phyloP scores from a whole-genome alignment of 2,797 vertebrate genomes.

The Brachymystax lenok region DNA sequence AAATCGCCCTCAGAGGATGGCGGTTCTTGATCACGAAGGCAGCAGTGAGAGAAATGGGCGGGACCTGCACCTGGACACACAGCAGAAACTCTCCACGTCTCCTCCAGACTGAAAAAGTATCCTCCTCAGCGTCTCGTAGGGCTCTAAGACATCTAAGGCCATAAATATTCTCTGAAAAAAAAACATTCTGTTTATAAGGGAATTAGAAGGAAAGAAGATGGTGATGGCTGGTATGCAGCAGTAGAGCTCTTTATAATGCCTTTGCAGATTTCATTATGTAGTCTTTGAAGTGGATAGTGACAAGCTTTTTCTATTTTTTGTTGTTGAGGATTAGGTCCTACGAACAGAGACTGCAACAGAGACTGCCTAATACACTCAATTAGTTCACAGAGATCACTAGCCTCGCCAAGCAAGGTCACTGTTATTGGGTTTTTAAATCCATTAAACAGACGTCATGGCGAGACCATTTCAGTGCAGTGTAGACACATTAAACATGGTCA shows the following conservation, averaged over 20 bases:
- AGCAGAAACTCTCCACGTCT: no score
- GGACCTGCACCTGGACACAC: no score
- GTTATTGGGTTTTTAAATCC: conserved; percentile 16
- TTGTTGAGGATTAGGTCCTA: conserved; percentile 61
- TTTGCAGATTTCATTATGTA: conserved; percentile 73
- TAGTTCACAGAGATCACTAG: conserved; percentile 55
- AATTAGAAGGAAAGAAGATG: conserved; percentile 65
- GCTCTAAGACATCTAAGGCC: conserved; percentile 52
- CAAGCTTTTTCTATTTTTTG: conserved; percentile 61
- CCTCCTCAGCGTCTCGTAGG: conserved; percentile 22
- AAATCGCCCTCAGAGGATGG: no score
- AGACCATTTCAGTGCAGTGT: conserved; percentile 28
- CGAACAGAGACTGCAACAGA: conserved; percentile 44
- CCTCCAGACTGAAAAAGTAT: no score
- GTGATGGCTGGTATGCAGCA: conserved; percentile 57
- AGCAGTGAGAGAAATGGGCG: no score
- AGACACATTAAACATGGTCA: conserved; percentile 23
- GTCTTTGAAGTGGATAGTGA: conserved; percentile 78
- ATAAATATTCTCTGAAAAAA: conserved; percentile 54
- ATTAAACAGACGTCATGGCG: conserved; percentile 33
- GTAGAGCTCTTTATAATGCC: conserved; percentile 71
- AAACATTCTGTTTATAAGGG: conserved; percentile 64
- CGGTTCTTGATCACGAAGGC: no score
- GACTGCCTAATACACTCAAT: conserved; percentile 44
- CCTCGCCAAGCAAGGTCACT: neutral